Evolutionary conservation across 2,113 vertebrate species (phyloP).

Genomic region (Sylvilagus bachmani): DNA sequence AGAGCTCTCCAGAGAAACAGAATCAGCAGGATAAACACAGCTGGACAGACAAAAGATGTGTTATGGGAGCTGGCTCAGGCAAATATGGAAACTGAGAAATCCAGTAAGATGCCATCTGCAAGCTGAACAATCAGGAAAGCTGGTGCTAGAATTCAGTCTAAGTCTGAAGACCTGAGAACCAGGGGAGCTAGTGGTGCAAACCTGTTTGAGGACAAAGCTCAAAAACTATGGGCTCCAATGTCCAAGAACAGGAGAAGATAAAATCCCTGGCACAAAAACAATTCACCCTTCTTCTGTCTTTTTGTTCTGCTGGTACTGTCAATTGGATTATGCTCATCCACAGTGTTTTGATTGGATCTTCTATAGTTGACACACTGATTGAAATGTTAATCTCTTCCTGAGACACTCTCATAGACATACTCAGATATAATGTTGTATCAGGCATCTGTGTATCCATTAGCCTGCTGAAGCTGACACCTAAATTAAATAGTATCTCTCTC

Average conservation of each 20-base stretch:
- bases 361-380: not conserved
- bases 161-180: not conserved
- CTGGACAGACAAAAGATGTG: not conserved
- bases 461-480: not conserved
- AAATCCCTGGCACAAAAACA: not conserved
- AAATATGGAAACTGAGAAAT: not conserved
- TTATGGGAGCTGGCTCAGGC: not conserved
- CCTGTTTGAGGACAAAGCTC: not conserved
- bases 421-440: not conserved
- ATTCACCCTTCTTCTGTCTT: not conserved
- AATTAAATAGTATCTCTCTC: not conserved
- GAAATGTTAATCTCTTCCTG: not conserved
- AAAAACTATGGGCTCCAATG: not conserved
- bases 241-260: not conserved
- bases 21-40: not conserved
- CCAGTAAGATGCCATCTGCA: not conserved
- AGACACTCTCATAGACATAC: not conserved
- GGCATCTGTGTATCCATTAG: not conserved
- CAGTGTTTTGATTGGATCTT: not conserved
- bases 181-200: not conserved
- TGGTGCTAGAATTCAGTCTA: not conserved
- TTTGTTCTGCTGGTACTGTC: not conserved
- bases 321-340: not conserved
- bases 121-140: not conserved
- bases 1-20: not conserved